These are phyloP conservation scores for Iselma pallidipennis DNA, from an alignment of 2,888 invertebrate genomes.

Conservation along the genomic window DNA sequence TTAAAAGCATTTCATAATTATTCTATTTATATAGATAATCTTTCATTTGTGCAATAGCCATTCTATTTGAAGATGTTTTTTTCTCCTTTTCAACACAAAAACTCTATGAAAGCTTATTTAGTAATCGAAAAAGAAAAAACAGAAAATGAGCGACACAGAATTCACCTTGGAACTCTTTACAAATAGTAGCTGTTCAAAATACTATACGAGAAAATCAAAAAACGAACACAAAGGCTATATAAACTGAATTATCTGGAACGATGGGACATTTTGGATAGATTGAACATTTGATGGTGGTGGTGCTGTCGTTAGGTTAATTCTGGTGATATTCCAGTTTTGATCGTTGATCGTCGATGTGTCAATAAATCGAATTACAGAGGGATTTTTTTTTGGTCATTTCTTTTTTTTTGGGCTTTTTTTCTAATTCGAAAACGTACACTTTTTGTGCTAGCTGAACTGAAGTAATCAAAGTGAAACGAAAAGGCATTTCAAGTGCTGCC, in stretches of 20 bases:
- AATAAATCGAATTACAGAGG: conserved; percentile 20
- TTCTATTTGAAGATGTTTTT: too few relatives aligned
- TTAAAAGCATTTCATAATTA: neutral
- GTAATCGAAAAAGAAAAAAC: too few relatives aligned
- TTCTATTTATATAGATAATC: neutral
- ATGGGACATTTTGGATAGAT: neutral
- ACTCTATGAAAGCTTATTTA: too few relatives aligned
- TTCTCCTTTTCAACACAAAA: too few relatives aligned
- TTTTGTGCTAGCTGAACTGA: conserved; percentile 4
- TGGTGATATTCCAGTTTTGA: conserved; percentile 12
- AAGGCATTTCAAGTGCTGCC: conserved; percentile 20
- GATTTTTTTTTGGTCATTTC: neutral
- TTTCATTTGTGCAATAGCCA: neutral
- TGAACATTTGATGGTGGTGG: conserved; percentile 6
- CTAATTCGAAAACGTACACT: neutral
- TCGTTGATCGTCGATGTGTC: conserved; percentile 21
- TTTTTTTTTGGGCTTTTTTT: neutral
- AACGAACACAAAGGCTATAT: neutral
- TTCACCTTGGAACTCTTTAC: too few relatives aligned
- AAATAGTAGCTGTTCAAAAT: too few relatives aligned
- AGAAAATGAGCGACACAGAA: too few relatives aligned
- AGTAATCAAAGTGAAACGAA: conserved; percentile 26
- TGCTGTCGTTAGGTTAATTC: conserved; percentile 12
- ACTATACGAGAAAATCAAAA: neutral
- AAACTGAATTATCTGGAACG: neutral